A percentile compares a stretch with the other conserved stretches of the same genome.
These are phyloP conservation scores for Etheostoma spectabile DNA, from an alignment of 2,113 vertebrate species.

Conservation along the genomic window DNA sequence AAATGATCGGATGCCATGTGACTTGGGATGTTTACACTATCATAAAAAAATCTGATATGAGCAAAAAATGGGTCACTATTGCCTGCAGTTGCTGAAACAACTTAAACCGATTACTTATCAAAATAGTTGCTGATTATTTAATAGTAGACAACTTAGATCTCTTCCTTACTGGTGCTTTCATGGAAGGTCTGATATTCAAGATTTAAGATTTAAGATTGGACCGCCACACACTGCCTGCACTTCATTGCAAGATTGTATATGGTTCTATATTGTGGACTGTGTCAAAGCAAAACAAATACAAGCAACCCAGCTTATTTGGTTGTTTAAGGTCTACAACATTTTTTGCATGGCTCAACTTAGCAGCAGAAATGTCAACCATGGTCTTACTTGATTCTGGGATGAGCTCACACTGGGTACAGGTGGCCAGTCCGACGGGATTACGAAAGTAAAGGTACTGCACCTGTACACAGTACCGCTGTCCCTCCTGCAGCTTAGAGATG, in stretches of 20 bases:
- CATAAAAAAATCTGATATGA: too few species aligned
- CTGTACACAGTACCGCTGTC: constrained; percentile 47
- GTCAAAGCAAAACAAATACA: not conserved
- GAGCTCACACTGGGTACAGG: constrained; percentile 39
- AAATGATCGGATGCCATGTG: too few species aligned
- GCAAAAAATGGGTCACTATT: not conserved
- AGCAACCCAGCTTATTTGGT: not conserved
- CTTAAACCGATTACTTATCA: too few species aligned
- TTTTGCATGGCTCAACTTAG: not conserved
- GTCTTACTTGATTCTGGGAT: constrained; percentile 47
- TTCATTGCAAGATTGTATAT: not conserved
- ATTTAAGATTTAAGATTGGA: not conserved
- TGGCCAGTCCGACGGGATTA: accelerated
- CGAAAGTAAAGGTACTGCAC: not conserved
- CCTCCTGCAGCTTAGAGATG: constrained; percentile 19
- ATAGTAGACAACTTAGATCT: not conserved
- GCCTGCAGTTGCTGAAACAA: too few species aligned
- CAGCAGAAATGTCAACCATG: not conserved
- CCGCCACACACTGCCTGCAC: not conserved
- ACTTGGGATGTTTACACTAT: too few species aligned
- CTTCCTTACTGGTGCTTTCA: not conserved
- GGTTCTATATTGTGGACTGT: too few species aligned
- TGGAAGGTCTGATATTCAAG: not conserved
- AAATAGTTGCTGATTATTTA: too few species aligned
- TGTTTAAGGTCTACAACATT: not conserved